Evolutionary conservation across 2,113 vertebrate genomes (phyloP), one percentile per base, ranked within the genome.

Genomic region (Urocolius indicus): DNA sequence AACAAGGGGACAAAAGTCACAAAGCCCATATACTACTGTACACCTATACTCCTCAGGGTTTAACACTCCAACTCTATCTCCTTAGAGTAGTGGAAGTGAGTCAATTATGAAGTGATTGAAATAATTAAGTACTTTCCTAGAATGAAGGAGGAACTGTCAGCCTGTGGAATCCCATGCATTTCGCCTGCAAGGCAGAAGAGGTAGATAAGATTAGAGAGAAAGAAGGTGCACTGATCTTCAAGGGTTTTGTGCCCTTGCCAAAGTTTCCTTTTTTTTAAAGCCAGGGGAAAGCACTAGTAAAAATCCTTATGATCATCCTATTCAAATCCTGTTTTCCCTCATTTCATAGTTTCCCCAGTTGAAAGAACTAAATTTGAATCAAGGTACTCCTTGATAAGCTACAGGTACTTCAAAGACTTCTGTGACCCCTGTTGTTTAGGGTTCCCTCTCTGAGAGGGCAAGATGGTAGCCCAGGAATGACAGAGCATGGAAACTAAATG

Each of bases 111-210:
- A 89, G 51, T n/a, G 93, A 93, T 52, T 67, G 82, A 93, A 82
- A 63, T 88, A 95, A 96, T 93, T 38, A 91, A 96, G 30, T 8
- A 80, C 46, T 94, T 93, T 91, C 91, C 79, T 94, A 94, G 90
- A 85, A 73, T 78, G 57, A 55, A 69, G 30, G 32, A 90, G 76
- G 84, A 86, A 57, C 91, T 58, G 45, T 23, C 79, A 85, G 86
- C 52, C 80, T 77, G 57, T 88, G 94, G 93, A 97, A 95, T 93
- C 43, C 67, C 79, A 67, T 78, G 79, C 34, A 95, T 93, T 95
- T 58, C 0, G 10, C 94, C 96, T 48, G 51, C 90, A 26, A 91
- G 93, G 59, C 36, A 81, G 75, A 91, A 92, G 71, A 71, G 67
- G 32, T 27, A 62, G 94, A 74, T 95, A 82, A 85, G 93, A 62